A percentile compares a stretch with the other conserved stretches of the same genome.
These are phyloP conservation scores for Hippocampus comes DNA, from an alignment of 2,113 vertebrate species.

Conservation along the genomic window DNA sequence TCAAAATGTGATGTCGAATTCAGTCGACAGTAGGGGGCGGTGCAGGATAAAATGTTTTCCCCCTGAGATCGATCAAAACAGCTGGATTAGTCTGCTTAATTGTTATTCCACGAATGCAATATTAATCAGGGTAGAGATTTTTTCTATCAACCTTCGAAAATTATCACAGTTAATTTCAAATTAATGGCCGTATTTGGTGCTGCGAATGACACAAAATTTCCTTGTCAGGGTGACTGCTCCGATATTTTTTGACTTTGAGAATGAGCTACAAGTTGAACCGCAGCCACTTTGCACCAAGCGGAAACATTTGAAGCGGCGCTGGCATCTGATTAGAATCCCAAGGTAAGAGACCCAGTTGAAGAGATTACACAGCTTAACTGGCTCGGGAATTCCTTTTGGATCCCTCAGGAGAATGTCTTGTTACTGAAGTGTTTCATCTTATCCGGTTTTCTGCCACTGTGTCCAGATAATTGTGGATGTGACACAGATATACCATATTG, in stretches of 20 bases:
- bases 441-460: not conserved
- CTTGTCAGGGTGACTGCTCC: not conserved
- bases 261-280: not conserved
- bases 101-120: too few species aligned
- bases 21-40: too few species aligned
- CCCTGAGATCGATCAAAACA: too few species aligned
- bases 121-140: too few species aligned
- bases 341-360: not conserved
- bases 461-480: not conserved
- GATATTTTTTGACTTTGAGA: not conserved
- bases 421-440: slow-evolving; percentile 2
- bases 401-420: not conserved
- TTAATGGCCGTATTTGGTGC: not conserved
- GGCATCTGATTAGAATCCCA: slow-evolving; percentile 6
- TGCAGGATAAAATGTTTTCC: too few species aligned
- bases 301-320: not conserved
- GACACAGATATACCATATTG: not conserved
- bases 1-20: too few species aligned
- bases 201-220: not conserved
- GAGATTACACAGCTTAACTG: not conserved
- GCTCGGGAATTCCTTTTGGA: not conserved
- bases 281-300: not conserved
- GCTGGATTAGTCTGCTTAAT: too few species aligned
- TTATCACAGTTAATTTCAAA: too few species aligned
- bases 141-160: too few species aligned